Evolutionary conservation across 2,113 vertebrate genomes (phyloP), one percentile per base, ranked within the genome.

Genomic region (Chloebia gouldiae): DNA sequence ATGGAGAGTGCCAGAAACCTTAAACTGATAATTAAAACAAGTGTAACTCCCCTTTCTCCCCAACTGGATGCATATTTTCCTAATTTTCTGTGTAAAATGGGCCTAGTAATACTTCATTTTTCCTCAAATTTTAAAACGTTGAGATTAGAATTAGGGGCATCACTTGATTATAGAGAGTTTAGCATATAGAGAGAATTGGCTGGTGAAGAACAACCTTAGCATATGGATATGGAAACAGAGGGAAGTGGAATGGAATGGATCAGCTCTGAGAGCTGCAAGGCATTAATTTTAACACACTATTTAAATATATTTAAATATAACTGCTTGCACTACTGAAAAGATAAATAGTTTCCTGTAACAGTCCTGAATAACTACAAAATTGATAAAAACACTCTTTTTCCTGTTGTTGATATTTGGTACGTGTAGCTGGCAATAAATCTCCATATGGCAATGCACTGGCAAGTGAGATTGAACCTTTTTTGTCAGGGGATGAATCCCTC

Each of bases 1-100:
- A 24, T 42, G 7, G 3, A 64, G 7, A 33, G 3, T n/a, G 7
- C 14, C 4, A 45, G 39, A 79, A 75, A 28, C 9, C 25, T 93
- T 28, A 16, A 25, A 59, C 0, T 73, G 27, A 20, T 42, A 83
- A 33, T 42, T 40, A 27, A 53, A 70, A 28, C 21, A 4, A 42
- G 19, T 13, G 37, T 5, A 49, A 27, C 11, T 49, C 6, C 2
- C 2, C 1, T 2, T 15, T 7, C 14, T 11, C 7, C 7, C 2
- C 6, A 14, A 0, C 15, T 2, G 1, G 22, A 60, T 15, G 5
- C 4, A 47, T 40, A 5, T 82, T 84, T 82, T 25, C 19, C 23
- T 59, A 18, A 63, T 77, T 60, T 57, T 70, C 42, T 9, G 0
- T 57, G 4, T 35, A 31, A 86, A 60, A 64, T 37, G 27, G 33